Percentiles rank a stretch among this genome's conserved stretches.
These are phyloP conservation scores for Euleptes europaea DNA, from an alignment of 2,113 vertebrate genomes.

Conservation along the genomic window DNA sequence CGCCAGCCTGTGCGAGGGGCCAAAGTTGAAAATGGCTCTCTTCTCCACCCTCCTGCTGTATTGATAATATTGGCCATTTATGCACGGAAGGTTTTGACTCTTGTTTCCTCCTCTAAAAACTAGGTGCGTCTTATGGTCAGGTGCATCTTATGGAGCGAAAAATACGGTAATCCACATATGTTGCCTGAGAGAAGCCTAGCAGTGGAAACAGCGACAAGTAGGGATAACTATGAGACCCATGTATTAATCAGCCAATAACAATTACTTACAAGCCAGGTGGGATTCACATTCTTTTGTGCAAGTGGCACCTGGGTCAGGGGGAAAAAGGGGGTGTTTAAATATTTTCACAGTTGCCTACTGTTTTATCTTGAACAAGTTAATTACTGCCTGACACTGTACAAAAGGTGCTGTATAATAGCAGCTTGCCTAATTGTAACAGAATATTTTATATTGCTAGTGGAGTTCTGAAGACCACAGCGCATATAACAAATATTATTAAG, in stretches of 20 bases:
- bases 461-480: slow-evolving; percentile 8
- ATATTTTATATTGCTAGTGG: slow-evolving; percentile 29
- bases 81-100: too few relatives aligned
- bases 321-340: slow-evolving; percentile 16
- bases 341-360: slow-evolving; percentile 45
- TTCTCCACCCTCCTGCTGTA: too few relatives aligned
- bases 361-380: slow-evolving; percentile 49
- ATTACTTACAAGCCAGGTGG: not conserved
- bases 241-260: not conserved
- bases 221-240: not conserved
- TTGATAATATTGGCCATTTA: too few relatives aligned
- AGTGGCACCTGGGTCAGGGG: slow-evolving; percentile 35
- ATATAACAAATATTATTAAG: slow-evolving; percentile 17
- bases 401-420: slow-evolving; percentile 28
- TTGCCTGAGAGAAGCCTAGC: not conserved
- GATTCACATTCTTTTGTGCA: slow-evolving; percentile 34
- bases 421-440: slow-evolving; percentile 33
- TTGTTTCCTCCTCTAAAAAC: too few relatives aligned
- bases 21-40: too few relatives aligned
- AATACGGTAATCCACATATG: not conserved
- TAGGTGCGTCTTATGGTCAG: too few relatives aligned
- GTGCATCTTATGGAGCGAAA: too few relatives aligned
- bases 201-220: not conserved
- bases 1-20: too few relatives aligned
- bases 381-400: slow-evolving; percentile 39